A percentile compares a stretch with the other conserved stretches of the same genome.
Evolutionary conservation across 2,113 vertebrate species (phyloP).

Genomic region (Aramus guarauna): DNA sequence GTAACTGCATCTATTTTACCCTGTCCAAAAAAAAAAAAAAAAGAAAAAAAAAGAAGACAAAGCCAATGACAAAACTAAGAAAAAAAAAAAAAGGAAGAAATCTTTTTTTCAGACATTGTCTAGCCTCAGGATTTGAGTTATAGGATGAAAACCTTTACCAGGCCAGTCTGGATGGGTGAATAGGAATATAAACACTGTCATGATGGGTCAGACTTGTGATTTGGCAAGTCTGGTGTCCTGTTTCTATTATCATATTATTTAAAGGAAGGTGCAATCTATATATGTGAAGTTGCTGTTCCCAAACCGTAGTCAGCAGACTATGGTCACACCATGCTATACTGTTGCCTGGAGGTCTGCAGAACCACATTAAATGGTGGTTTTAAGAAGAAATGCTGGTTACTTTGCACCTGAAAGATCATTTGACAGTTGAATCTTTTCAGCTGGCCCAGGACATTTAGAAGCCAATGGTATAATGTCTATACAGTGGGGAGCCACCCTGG

Average conservation of each 20-base stretch:
- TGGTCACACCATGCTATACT: neutral
- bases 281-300: neutral
- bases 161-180: neutral
- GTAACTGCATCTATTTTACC: neutral
- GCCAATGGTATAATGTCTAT: neutral
- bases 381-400: neutral
- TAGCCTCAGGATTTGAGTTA: neutral
- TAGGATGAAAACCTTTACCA: neutral
- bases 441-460: neutral
- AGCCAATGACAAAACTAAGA: neutral
- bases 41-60: neutral
- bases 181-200: neutral
- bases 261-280: neutral
- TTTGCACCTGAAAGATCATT: neutral
- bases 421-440: neutral
- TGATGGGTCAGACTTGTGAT: neutral
- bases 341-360: neutral
- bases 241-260: neutral
- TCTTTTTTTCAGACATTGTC: neutral
- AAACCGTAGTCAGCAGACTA: neutral
- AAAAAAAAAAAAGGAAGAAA: neutral
- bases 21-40: neutral
- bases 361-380: neutral
- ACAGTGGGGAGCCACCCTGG: neutral
- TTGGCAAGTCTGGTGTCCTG: neutral